A percentile compares a stretch with the other conserved stretches of the same genome.
Evolutionary conservation across 2,888 invertebrate species (phyloP).

Genomic region (Lucinisca nassula): DNA sequence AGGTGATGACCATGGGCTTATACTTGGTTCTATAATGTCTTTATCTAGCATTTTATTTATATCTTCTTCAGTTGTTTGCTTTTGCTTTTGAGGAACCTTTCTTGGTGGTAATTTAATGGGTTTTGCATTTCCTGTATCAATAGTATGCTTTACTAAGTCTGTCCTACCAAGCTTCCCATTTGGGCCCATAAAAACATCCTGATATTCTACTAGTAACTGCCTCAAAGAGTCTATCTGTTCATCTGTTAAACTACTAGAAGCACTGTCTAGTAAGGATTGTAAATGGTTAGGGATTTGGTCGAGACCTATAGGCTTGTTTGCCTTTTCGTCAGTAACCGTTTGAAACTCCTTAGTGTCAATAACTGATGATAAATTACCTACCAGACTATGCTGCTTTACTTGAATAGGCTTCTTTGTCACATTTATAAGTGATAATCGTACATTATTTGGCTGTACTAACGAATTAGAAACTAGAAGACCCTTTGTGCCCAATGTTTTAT

Average conservation of each 20-base stretch:
- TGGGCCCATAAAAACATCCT: slow-evolving; percentile 33
- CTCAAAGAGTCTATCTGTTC: not conserved
- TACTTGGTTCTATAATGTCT: slow-evolving; percentile 54
- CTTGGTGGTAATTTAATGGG: slow-evolving; percentile 57
- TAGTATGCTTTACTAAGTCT: slow-evolving; percentile 47
- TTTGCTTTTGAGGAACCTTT: slow-evolving; percentile 41
- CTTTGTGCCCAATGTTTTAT: not conserved
- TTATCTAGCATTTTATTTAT: slow-evolving; percentile 48
- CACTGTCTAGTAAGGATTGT: not conserved
- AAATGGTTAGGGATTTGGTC: not conserved
- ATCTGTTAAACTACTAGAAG: not conserved
- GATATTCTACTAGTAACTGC: too few relatives aligned
- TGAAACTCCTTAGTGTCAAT: too few relatives aligned
- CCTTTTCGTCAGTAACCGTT: not conserved
- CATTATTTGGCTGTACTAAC: not conserved
- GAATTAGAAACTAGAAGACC: not conserved
- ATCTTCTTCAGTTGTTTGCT: slow-evolving; percentile 45
- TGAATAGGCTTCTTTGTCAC: not conserved
- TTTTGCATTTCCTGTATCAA: slow-evolving; percentile 50
- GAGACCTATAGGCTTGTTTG: not conserved
- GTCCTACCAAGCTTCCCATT: slow-evolving; percentile 43
- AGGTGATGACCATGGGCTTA: slow-evolving; percentile 55
- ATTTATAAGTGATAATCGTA: not conserved
- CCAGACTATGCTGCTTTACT: not conserved
- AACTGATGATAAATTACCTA: not conserved